Percentiles rank a stretch among this genome's conserved stretches.
These are phyloP conservation scores for Busseola fusca DNA, from an alignment of 2,888 invertebrate species.

Conservation along the genomic window DNA sequence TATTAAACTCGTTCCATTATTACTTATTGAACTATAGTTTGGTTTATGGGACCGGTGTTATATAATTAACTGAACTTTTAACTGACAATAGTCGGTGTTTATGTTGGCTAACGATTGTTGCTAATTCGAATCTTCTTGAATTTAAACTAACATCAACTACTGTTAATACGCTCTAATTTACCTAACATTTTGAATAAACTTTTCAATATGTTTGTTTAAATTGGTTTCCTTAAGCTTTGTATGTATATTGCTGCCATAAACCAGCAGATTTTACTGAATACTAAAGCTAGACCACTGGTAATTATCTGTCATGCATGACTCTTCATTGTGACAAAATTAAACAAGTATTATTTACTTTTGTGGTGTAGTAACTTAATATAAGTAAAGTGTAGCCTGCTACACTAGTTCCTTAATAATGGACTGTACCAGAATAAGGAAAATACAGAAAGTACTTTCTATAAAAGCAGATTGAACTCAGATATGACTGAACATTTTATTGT, in stretches of 20 bases:
- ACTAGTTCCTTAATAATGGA: neutral
- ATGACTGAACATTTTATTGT: neutral
- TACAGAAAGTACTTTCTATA: neutral
- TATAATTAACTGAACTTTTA: constrained; percentile 52
- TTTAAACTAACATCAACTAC: constrained; percentile 3
- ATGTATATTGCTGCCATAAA: neutral
- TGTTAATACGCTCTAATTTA: neutral
- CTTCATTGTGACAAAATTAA: constrained; percentile 5
- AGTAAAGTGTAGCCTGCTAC: neutral
- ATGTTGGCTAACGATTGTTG: constrained; percentile 61
- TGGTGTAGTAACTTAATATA: neutral
- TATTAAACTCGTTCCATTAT: constrained; percentile 59
- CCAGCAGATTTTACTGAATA: constrained; percentile 3
- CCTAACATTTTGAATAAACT: neutral
- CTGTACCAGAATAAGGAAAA: neutral
- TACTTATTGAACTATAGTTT: constrained; percentile 38
- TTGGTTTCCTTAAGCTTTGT: neutral
- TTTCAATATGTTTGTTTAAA: no score
- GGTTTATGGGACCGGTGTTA: constrained; percentile 43
- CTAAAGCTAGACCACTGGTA: neutral
- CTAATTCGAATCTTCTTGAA: constrained; percentile 62
- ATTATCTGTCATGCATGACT: constrained; percentile 15
- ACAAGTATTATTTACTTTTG: constrained; percentile 5
- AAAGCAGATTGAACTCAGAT: neutral
- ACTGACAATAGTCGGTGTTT: constrained; percentile 61